Evolutionary conservation across 2,113 vertebrate genomes (phyloP).

Genomic region (Ondatra zibethicus): DNA sequence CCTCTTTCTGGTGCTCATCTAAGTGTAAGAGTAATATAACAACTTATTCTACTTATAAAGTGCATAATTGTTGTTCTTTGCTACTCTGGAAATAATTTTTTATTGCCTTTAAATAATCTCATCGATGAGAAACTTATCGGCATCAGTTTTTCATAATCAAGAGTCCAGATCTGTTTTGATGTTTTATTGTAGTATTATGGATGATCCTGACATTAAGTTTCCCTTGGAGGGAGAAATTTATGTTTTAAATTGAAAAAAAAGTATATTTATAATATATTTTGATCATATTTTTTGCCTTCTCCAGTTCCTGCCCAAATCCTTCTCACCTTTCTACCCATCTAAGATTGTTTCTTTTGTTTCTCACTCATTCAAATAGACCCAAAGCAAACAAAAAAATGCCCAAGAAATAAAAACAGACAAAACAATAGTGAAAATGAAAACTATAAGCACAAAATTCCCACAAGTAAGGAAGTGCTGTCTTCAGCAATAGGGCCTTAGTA

Average conservation of each 20-base stretch:
- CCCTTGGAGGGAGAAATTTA: not conserved
- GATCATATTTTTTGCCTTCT: not conserved
- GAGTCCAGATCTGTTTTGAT: not conserved
- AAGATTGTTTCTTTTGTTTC: not conserved
- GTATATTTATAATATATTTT: not conserved
- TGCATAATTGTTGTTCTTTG: not conserved
- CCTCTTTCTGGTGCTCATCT: not conserved
- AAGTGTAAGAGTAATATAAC: not conserved
- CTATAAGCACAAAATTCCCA: not conserved
- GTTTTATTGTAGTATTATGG: not conserved
- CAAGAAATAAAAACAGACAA: not conserved
- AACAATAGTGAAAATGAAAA: not conserved
- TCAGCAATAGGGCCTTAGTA: not conserved
- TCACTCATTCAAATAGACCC: not conserved
- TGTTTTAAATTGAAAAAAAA: not conserved
- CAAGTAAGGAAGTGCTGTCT: not conserved
- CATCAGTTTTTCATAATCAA: not conserved
- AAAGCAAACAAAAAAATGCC: not conserved
- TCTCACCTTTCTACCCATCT: not conserved
- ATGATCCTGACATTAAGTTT: not conserved
- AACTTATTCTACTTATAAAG: not conserved
- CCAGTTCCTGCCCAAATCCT: not conserved
- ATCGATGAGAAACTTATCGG: not conserved
- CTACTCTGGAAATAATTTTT: not conserved
- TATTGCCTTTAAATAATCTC: not conserved